Percentiles rank a stretch among this genome's conserved stretches.
These are phyloP conservation scores for Apamea crenata DNA, from an alignment of 2,888 invertebrate genomes.

Conservation along the genomic window DNA sequence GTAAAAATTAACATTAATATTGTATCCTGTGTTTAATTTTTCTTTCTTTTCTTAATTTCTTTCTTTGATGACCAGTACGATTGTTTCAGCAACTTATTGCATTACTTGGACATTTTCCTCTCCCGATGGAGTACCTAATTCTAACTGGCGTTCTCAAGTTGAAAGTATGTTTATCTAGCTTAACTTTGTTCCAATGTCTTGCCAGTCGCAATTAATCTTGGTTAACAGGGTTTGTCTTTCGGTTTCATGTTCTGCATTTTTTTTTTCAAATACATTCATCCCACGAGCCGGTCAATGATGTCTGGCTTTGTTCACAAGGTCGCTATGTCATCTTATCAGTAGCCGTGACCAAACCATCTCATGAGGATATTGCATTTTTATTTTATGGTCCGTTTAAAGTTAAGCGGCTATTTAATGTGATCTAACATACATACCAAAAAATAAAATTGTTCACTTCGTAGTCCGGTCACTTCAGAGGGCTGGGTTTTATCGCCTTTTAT, in stretches of 20 bases:
- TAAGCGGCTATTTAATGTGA: slow-evolving; percentile 14
- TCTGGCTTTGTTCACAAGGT: slow-evolving; percentile 16
- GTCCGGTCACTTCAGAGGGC: slow-evolving; percentile 12
- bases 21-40: background rate
- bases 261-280: slow-evolving; percentile 13
- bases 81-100: background rate
- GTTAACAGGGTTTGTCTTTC: slow-evolving; percentile 26
- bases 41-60: background rate
- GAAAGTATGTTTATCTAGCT: slow-evolving; percentile 60
- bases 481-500: slow-evolving; percentile 32
- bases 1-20: too few relatives aligned
- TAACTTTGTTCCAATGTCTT: slow-evolving; percentile 50
- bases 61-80: background rate
- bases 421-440: slow-evolving; percentile 10
- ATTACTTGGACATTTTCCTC: background rate
- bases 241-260: slow-evolving; percentile 26
- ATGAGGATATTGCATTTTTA: slow-evolving; percentile 14
- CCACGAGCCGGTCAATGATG: background rate
- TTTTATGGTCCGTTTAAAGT: background rate
- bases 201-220: slow-evolving; percentile 42
- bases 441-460: slow-evolving; percentile 24
- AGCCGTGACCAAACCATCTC: background rate
- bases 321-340: background rate
- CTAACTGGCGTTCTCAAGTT: slow-evolving; percentile 1
- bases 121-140: slow-evolving; percentile 15